These are phyloP conservation scores for Pterophyllum scalare DNA, from an alignment of 2,113 vertebrate genomes.

Conservation along the genomic window DNA sequence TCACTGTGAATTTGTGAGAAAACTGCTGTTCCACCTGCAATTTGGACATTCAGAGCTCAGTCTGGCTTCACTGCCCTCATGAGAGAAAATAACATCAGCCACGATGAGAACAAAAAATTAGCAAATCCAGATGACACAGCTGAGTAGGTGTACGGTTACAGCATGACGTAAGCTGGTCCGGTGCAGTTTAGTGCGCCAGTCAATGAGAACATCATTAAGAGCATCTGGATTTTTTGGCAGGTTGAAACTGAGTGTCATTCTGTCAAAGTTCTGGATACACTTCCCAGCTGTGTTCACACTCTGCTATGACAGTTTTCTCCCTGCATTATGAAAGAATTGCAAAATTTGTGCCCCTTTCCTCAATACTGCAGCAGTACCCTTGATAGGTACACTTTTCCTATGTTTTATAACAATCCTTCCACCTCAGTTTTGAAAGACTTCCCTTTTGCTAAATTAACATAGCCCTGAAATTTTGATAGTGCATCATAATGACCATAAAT, in stretches of 20 bases:
- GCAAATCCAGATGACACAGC: not conserved
- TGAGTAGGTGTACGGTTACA: not conserved
- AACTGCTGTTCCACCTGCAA: constrained; percentile 95
- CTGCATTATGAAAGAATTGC: not conserved
- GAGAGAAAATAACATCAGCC: not conserved
- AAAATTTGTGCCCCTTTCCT: not conserved
- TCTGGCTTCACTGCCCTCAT: not conserved
- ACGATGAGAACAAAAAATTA: not conserved
- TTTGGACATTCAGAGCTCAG: not conserved
- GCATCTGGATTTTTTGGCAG: not conserved
- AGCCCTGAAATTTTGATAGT: not conserved
- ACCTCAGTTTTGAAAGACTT: not conserved
- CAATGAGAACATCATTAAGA: not conserved
- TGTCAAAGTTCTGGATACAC: not conserved
- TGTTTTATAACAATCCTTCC: not conserved
- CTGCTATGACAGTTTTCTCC: not conserved
- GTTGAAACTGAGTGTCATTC: not conserved
- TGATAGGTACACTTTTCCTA: not conserved
- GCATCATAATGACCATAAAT: not conserved
- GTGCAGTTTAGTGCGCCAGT: not conserved
- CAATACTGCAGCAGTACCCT: not conserved
- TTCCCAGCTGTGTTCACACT: not conserved
- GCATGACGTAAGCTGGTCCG: not conserved
- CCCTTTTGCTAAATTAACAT: not conserved
- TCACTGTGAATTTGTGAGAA: constrained; percentile 91